Conservation (phyloP, 2,888 invertebrate genomes). For the Eristalis arbustorum region DNA sequence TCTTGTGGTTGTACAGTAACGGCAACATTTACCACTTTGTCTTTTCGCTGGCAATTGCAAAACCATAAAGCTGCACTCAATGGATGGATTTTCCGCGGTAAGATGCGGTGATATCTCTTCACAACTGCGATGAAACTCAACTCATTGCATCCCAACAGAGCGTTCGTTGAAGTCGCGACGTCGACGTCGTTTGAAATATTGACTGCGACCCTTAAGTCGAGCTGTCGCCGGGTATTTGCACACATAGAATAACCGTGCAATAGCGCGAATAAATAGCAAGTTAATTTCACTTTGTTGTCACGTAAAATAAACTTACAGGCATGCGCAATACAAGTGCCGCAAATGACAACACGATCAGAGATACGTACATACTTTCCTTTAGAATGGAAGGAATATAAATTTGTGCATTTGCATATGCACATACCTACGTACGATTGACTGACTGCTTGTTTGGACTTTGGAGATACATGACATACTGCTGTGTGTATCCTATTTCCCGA, state of each 20-base stretch:
- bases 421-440: background rate
- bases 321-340: conserved; percentile 32
- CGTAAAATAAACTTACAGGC: conserved; percentile 52
- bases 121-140: background rate
- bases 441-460: background rate
- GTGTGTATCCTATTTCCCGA: background rate
- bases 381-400: conserved; percentile 21
- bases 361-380: background rate
- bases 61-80: conserved; percentile 15
- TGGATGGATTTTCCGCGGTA: background rate
- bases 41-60: conserved; percentile 11
- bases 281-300: conserved; percentile 65
- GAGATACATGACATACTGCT: background rate
- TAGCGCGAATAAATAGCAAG: background rate
- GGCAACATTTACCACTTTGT: conserved; percentile 27
- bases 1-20: conserved; percentile 8
- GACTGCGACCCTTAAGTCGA: background rate
- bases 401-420: background rate
- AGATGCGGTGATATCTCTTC: background rate
- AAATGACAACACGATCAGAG: conserved; percentile 17
- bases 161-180: conserved; percentile 27
- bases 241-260: background rate
- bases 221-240: background rate
- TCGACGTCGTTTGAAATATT: conserved; percentile 19
- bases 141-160: background rate